Percentiles rank a stretch among this genome's conserved stretches.
These are phyloP conservation scores for Xyliphius kryptos DNA, from an alignment of 2,113 vertebrate genomes.

Conservation along the genomic window DNA sequence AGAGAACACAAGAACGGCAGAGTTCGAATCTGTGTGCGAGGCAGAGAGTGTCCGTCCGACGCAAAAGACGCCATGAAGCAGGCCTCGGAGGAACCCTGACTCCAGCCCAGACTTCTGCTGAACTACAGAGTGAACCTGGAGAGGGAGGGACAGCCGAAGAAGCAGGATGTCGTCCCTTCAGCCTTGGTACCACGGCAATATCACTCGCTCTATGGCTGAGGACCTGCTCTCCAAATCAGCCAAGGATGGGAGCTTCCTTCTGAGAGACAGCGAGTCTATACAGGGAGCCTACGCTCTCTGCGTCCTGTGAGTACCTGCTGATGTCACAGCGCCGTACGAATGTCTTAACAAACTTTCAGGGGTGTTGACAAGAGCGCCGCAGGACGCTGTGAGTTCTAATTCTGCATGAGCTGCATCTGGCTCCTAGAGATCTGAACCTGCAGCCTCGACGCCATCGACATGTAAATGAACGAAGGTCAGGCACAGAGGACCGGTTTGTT, in stretches of 20 bases:
- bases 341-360: not conserved
- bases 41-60: constrained; percentile 1
- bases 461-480: too few species aligned
- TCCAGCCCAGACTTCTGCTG: constrained; percentile 30
- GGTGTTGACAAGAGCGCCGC: too few species aligned
- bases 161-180: constrained; percentile 69
- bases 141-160: too few species aligned
- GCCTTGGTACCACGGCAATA: constrained; percentile 92
- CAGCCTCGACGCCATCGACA: too few species aligned
- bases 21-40: not conserved
- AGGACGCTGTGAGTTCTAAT: too few species aligned
- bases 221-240: constrained; percentile 88
- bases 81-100: constrained; percentile 28
- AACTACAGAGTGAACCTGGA: not conserved
- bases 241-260: constrained; percentile 96
- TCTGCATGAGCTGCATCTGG: too few species aligned
- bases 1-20: constrained; percentile 43
- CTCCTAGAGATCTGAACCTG: too few species aligned
- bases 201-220: constrained; percentile 89
- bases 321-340: not conserved
- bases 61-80: constrained; percentile 35
- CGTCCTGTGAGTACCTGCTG: constrained; percentile 84
- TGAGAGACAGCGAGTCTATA: constrained; percentile 92
- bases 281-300: constrained; percentile 89
- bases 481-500: too few species aligned